phyloP scores from a whole-genome alignment of 2,888 invertebrate genomes.

The Phrixothrix hirtus region DNA sequence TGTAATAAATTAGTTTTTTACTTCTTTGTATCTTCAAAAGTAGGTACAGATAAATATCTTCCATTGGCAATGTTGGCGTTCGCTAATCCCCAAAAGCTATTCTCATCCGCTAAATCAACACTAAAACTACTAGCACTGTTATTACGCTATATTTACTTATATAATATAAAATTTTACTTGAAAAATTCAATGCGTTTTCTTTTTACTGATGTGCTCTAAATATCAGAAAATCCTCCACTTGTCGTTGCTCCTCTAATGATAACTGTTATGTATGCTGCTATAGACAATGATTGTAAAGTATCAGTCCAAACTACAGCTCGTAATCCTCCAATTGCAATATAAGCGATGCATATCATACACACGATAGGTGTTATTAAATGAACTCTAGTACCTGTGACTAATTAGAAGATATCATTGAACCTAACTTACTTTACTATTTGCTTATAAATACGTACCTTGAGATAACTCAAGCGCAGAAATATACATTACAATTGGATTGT shows the following conservation, averaged over 20 bases:
- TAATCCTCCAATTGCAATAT: conserved; percentile 71
- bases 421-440: too few relatives aligned
- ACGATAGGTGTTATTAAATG: conserved; percentile 67
- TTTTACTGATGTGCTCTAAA: conserved; percentile 62
- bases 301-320: conserved; percentile 69
- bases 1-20: too few relatives aligned
- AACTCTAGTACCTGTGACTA: conserved; percentile 70
- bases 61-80: conserved; percentile 62
- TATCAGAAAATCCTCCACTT: conserved; percentile 61
- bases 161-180: conserved; percentile 56
- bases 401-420: too few relatives aligned
- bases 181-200: conserved; percentile 62
- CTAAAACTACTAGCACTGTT: background rate
- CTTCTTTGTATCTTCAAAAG: conserved; percentile 60
- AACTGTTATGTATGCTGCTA: conserved; percentile 58
- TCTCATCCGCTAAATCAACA: conserved; percentile 59
- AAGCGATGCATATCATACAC: conserved; percentile 72
- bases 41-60: conserved; percentile 65
- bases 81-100: conserved; percentile 65
- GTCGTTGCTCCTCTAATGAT: conserved; percentile 62
- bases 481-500: too few relatives aligned
- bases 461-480: too few relatives aligned
- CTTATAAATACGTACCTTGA: too few relatives aligned
- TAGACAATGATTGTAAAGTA: conserved; percentile 62
- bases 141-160: conserved; percentile 40